Base-by-base conservation (phyloP, 2,113 vertebrate species). In the Parus major region DNA sequence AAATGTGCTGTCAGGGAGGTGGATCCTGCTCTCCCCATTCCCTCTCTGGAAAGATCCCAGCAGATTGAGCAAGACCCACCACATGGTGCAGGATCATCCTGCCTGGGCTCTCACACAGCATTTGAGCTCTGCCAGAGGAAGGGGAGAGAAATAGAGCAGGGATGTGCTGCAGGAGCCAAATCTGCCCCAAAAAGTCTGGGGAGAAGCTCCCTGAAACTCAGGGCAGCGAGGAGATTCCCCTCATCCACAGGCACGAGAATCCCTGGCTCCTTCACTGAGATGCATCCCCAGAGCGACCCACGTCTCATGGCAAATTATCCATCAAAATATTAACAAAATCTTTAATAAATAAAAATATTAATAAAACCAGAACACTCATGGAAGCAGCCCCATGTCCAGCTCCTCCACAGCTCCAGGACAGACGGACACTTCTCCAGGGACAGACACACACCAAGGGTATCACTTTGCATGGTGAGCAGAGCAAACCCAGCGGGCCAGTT, bases 191-290 rank as follows among this genome's bases (percentile, higher is more conserved):
- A 18, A 25, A 70, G 15, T 0, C 17, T 19, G 11, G 7, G 23
- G 4, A 6, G 44, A 42, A 73, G 57, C 33, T 77, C 57, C 44
- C 13, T 5, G 3, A 5, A 4, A 12, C 19, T 31, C 9, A 0
- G 12, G 1, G 2, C 3, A 36, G 4, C 0, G 0, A 82, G 28
- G 14, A 57, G 25, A 78, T 35, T 12, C 44, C 56, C 35, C 11
- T 46, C 3, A 10, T 27, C 55, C 22, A 2, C 0, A 0, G 44
- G 36, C 22, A 35, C 19, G 4, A 0, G 4, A 28, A 47, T 8
- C 31, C 60, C 20, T 2, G 0, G 15, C 13, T 73, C 41, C 27
- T 39, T 14, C 85, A 10, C 50, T 0, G 36, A 52, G 27, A 16
- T 20, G 19, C 15, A 25, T 5, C 5, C 57, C 71, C 83, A 55